Percentiles rank a stretch among this genome's conserved stretches.
phyloP scores from a whole-genome alignment of 1,140 invertebrate species.

The Bombus sibiricus region DNA sequence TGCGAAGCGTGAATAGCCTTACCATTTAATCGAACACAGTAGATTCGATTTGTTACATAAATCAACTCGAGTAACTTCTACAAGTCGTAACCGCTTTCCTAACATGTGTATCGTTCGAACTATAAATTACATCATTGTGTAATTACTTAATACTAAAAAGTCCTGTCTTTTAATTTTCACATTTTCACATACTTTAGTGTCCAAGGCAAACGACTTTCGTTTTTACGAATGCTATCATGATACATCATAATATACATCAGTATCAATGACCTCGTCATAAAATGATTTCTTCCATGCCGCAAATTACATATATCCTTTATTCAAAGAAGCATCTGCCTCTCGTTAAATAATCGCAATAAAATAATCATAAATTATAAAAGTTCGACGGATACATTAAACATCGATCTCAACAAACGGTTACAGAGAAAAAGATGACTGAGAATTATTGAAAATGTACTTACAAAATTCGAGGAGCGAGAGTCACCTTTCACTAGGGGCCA shows the following conservation, averaged over 20 bases:
- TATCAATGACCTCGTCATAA: slow-evolving; percentile 15
- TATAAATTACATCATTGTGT: slow-evolving; percentile 28
- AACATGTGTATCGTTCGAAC: background rate
- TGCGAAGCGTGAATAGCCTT: slow-evolving; percentile 62
- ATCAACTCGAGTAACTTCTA: slow-evolving; percentile 17
- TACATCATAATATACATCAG: slow-evolving; percentile 1
- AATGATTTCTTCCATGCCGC: background rate
- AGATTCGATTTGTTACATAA: background rate
- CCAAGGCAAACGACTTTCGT: slow-evolving; percentile 50
- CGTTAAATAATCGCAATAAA: slow-evolving; percentile 36
- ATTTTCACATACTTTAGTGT: background rate
- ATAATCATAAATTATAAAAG: background rate
- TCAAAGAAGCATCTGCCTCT: slow-evolving; percentile 2
- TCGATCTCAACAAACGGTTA: background rate
- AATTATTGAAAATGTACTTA: background rate
- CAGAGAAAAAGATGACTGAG: background rate
- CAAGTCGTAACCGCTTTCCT: background rate
- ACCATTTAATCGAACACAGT: background rate
- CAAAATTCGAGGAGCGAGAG: background rate
- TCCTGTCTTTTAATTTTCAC: slow-evolving; percentile 1
- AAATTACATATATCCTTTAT: background rate
- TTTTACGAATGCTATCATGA: slow-evolving; percentile 12
- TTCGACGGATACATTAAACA: background rate
- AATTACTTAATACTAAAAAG: background rate
- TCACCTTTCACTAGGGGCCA: background rate